phyloP scores from a whole-genome alignment of 2,797 vertebrate genomes.

The Sebastes iracundus region DNA sequence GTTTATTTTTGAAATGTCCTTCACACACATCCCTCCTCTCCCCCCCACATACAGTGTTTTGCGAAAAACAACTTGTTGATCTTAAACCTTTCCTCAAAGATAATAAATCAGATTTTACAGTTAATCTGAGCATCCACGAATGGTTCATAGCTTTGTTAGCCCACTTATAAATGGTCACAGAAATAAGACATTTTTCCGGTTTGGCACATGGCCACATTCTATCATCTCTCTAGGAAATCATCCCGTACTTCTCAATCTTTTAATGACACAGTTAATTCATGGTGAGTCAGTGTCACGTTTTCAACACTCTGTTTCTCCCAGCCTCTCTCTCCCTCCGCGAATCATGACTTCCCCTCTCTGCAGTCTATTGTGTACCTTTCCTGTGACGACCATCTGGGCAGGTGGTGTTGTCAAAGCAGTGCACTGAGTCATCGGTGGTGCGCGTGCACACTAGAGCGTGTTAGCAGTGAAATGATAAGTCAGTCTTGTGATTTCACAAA shows the following conservation, averaged over 20 bases:
- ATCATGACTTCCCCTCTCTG: slow-evolving; percentile 41
- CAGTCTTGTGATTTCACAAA: slow-evolving; percentile 6
- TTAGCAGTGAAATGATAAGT: slow-evolving; percentile 1
- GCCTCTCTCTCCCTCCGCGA: slow-evolving; percentile 18
- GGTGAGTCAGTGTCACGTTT: slow-evolving; percentile 4
- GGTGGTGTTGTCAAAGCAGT: slow-evolving; percentile 53
- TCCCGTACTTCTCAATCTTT: slow-evolving; percentile 9
- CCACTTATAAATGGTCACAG: background rate
- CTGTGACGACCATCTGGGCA: slow-evolving; percentile 71
- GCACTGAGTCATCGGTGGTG: slow-evolving; percentile 52
- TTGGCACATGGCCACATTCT: background rate
- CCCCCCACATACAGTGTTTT: background rate
- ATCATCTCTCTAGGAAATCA: slow-evolving; percentile 19
- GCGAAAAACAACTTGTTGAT: slow-evolving; percentile 39
- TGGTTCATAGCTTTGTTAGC: background rate
- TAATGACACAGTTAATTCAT: slow-evolving; percentile 16
- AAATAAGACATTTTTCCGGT: background rate
- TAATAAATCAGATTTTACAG: background rate
- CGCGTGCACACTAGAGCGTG: slow-evolving; percentile 11
- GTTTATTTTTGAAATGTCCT: slow-evolving; percentile 76
- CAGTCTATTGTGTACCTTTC: slow-evolving; percentile 75
- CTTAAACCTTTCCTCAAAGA: slow-evolving; percentile 4
- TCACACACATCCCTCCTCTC: slow-evolving; percentile 25
- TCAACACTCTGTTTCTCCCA: slow-evolving; percentile 1
- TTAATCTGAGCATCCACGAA: background rate